Conservation (phyloP, 2,888 invertebrate genomes). For the Drosophila maculinotata region DNA sequence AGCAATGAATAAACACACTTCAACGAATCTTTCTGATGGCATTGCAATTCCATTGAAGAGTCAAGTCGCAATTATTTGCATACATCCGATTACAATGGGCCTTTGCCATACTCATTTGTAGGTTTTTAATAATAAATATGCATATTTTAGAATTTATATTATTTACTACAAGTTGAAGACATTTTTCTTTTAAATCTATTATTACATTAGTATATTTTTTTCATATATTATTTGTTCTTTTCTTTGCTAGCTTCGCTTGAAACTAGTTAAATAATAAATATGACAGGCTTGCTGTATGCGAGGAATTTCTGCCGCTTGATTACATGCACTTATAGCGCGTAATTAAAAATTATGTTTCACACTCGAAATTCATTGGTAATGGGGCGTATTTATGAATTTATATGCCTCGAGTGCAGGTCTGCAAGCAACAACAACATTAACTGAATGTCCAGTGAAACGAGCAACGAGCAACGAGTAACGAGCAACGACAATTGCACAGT, state of each 20-base stretch:
- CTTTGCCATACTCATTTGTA: neutral
- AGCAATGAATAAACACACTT: constrained; percentile 41
- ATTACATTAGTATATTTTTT: neutral
- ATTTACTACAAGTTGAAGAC: too few species aligned
- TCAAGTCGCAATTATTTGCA: constrained; percentile 12
- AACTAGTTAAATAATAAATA: constrained; percentile 5
- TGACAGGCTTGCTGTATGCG: neutral
- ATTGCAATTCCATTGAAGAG: neutral
- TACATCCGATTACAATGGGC: constrained; percentile 5
- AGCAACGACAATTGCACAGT: constrained; percentile 19
- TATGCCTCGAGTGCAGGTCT: constrained; percentile 34
- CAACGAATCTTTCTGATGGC: neutral
- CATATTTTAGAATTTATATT: neutral
- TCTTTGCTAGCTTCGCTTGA: too few species aligned
- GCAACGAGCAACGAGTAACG: constrained; percentile 19
- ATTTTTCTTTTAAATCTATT: neutral
- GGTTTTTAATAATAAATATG: neutral
- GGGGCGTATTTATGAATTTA: constrained; percentile 62
- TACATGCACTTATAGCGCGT: constrained; percentile 24
- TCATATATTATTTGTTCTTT: neutral
- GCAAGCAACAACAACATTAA: constrained; percentile 7
- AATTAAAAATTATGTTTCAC: constrained; percentile 66
- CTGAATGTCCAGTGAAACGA: constrained; percentile 26
- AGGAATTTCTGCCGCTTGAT: neutral
- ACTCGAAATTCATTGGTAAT: constrained; percentile 44